A percentile compares a stretch with the other conserved stretches of the same genome.
Conservation (phyloP, 2,888 invertebrate species). For the Lordiphosa fenestrarum region DNA sequence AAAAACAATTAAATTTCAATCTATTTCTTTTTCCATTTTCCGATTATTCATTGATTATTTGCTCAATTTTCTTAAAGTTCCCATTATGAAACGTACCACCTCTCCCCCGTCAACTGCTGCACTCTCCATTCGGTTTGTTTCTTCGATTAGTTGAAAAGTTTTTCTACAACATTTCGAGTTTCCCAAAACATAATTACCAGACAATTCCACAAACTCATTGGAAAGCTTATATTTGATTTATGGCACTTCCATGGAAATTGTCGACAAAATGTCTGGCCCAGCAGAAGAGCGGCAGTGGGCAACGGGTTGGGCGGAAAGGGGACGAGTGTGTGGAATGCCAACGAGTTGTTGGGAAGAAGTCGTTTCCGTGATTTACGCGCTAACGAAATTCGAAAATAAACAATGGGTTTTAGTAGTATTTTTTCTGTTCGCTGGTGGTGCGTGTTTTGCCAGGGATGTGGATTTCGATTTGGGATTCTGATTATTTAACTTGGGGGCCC, state of each 20-base stretch:
- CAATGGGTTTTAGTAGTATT: conserved; percentile 60
- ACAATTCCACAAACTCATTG: conserved; percentile 51
- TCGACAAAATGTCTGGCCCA: conserved; percentile 68
- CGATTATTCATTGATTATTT: conserved; percentile 21
- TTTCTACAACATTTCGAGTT: conserved; percentile 17
- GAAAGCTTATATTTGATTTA: conserved; percentile 62
- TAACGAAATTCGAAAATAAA: conserved; percentile 66
- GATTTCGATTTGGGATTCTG: conserved; percentile 31
- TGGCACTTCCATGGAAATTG: conserved; percentile 69
- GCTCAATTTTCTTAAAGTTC: conserved; percentile 18
- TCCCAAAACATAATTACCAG: conserved; percentile 49
- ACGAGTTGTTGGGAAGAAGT: conserved; percentile 50
- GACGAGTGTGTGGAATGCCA: conserved; percentile 18
- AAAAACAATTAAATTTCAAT: conserved; percentile 1
- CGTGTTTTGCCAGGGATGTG: conserved; percentile 31
- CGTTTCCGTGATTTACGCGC: conserved; percentile 70
- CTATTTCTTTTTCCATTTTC: conserved; percentile 1
- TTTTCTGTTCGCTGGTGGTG: conserved; percentile 24
- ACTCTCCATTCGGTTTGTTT: no score
- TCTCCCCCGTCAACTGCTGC: no score
- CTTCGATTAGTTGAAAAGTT: no score
- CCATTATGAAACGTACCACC: conserved; percentile 1
- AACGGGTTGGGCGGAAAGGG: neutral
- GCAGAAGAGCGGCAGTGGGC: conserved; percentile 29
- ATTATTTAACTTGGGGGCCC: conserved; percentile 57